These are phyloP conservation scores for Calosoma granatense DNA, from an alignment of 1,140 invertebrate species.

Conservation along the genomic window DNA sequence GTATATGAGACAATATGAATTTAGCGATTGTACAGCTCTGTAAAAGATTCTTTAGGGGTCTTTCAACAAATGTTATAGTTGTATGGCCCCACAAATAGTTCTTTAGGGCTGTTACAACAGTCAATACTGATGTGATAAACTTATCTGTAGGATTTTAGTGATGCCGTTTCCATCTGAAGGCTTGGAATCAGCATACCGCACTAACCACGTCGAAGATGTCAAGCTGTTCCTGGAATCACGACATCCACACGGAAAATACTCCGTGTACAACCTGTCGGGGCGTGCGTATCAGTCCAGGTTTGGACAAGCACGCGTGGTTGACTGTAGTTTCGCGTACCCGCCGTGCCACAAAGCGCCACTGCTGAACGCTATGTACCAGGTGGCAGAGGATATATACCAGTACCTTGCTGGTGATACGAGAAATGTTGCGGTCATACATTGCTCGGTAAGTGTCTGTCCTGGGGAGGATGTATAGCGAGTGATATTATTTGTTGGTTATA, in stretches of 20 bases:
- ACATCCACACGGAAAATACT: constrained; percentile 63
- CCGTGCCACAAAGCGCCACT: constrained; percentile 60
- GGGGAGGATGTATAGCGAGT: no score
- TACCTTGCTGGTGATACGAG: constrained; percentile 72
- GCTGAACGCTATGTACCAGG: constrained; percentile 63
- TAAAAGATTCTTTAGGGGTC: no score
- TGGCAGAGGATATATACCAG: constrained; percentile 79
- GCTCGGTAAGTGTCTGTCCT: constrained; percentile 52
- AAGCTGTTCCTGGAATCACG: constrained; percentile 59
- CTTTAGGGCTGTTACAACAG: no score
- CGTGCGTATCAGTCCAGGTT: constrained; percentile 44
- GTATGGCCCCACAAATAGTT: no score
- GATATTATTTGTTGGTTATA: no score
- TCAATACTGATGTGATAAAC: no score
- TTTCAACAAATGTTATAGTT: no score
- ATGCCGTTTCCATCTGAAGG: constrained; percentile 93
- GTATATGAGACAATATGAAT: no score
- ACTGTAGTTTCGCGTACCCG: constrained; percentile 53
- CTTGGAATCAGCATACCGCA: constrained; percentile 84
- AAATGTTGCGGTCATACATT: constrained; percentile 79
- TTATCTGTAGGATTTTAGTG: constrained; percentile 61
- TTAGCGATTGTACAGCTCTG: no score
- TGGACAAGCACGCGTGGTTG: constrained; percentile 46
- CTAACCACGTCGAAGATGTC: constrained; percentile 90
- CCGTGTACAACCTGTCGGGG: constrained; percentile 72